Conservation (phyloP, 2,113 vertebrate genomes). For the Aegithalos caudatus region DNA sequence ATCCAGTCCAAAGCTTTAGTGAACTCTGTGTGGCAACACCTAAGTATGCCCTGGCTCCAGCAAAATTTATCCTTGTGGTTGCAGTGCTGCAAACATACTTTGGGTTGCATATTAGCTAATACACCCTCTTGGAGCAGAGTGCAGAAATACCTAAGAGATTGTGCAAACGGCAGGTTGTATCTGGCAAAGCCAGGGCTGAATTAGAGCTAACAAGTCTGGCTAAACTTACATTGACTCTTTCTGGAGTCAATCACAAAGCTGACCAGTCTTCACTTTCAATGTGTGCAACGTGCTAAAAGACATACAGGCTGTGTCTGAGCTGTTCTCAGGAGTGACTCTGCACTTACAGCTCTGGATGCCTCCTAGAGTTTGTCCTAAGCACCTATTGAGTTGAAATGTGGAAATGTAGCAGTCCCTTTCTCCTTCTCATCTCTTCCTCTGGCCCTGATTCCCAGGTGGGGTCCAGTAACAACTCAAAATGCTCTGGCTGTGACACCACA, state of each 20-base stretch:
- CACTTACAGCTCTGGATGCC: neutral
- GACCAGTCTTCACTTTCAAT: slow-evolving; percentile 3
- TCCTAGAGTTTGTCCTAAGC: neutral
- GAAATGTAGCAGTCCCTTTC: neutral
- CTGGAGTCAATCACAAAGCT: slow-evolving; percentile 40
- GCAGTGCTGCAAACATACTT: slow-evolving; percentile 28
- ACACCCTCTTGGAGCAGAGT: slow-evolving; percentile 33
- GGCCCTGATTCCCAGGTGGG: neutral
- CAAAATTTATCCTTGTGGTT: neutral
- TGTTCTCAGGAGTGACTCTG: neutral
- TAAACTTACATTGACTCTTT: slow-evolving; percentile 34
- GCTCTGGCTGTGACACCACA: neutral
- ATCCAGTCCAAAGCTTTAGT: slow-evolving; percentile 15
- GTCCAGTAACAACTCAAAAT: neutral
- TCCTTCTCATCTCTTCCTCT: neutral
- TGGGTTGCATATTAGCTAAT: slow-evolving; percentile 40
- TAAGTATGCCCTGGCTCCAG: neutral
- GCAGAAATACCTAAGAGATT: slow-evolving; percentile 49
- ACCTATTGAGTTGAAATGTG: neutral
- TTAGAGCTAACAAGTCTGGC: slow-evolving; percentile 2
- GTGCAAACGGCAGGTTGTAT: slow-evolving; percentile 10
- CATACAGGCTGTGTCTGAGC: neutral
- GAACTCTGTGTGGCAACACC: slow-evolving; percentile 11
- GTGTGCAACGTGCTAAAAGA: neutral
- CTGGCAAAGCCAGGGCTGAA: slow-evolving; percentile 22